phyloP scores from a whole-genome alignment of 2,888 invertebrate genomes.

The Idaea aversata region DNA sequence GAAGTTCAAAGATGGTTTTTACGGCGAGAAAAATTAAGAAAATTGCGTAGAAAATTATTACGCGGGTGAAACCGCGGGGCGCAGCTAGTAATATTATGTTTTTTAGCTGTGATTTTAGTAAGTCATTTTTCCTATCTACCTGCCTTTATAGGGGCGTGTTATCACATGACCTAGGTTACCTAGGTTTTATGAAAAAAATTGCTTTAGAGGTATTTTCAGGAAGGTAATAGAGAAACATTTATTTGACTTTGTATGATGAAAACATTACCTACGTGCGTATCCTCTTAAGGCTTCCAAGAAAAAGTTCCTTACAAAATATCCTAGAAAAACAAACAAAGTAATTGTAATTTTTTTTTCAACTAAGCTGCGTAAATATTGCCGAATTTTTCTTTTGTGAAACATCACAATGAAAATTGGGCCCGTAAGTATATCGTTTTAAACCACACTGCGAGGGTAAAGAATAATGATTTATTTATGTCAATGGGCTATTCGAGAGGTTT shows the following conservation, averaged over 20 bases:
- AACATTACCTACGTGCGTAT: no score
- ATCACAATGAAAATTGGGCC: conserved; percentile 73
- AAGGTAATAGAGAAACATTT: conserved; percentile 17
- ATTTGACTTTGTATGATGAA: no score
- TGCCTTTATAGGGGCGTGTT: no score
- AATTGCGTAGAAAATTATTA: no score
- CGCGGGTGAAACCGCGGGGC: no score
- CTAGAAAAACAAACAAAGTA: conserved; percentile 59
- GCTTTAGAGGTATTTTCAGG: neutral
- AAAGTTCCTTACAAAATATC: conserved; percentile 33
- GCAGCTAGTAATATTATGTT: no score
- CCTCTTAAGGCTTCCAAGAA: conserved; percentile 25
- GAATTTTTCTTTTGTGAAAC: conserved; percentile 74
- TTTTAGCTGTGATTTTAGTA: no score
- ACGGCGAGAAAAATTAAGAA: no score
- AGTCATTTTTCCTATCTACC: no score
- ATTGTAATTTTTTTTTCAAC: conserved; percentile 78
- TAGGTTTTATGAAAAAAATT: no score
- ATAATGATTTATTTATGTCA: conserved; percentile 81
- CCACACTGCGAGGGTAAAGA: conserved; percentile 46
- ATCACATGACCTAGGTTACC: no score
- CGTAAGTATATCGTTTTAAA: conserved; percentile 48
- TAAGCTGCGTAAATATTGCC: conserved; percentile 64
- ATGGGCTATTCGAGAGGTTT: conserved; percentile 64
- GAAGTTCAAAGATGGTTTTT: no score